Percentiles rank a stretch among this genome's conserved stretches.
phyloP scores from a whole-genome alignment of 1,140 invertebrate species.

The Musca vetustissima region DNA sequence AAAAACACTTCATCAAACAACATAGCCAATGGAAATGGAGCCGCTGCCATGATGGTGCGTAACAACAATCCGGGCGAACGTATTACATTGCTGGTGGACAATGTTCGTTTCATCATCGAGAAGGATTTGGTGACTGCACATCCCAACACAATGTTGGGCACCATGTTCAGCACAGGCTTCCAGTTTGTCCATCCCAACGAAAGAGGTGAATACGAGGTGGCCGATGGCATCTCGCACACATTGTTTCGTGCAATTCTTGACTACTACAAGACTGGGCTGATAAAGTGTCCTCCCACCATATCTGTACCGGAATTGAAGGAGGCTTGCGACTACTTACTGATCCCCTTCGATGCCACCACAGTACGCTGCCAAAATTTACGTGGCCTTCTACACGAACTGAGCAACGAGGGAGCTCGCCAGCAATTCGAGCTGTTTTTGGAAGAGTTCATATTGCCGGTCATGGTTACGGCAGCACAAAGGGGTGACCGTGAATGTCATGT shows the following conservation, averaged over 20 bases:
- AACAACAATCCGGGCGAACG: conserved; percentile 39
- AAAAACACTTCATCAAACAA: neutral
- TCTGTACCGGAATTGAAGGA: conserved; percentile 93
- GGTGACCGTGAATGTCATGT: conserved; percentile 90
- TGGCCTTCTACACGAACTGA: conserved; percentile 94
- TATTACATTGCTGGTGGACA: conserved; percentile 91
- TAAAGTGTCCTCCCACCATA: conserved; percentile 81
- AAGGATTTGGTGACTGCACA: conserved; percentile 87
- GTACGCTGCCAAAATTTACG: conserved; percentile 93
- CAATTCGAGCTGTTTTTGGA: conserved; percentile 97
- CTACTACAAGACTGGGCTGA: conserved; percentile 86
- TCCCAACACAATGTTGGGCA: conserved; percentile 91
- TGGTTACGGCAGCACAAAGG: conserved; percentile 92
- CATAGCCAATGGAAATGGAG: neutral
- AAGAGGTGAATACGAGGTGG: conserved; percentile 94
- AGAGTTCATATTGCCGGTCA: conserved; percentile 90
- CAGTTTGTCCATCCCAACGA: conserved; percentile 94
- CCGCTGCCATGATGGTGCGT: neutral
- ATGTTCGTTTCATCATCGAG: conserved; percentile 89
- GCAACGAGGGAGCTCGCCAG: conserved; percentile 95
- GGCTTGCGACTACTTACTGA: conserved; percentile 97
- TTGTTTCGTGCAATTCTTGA: conserved; percentile 96
- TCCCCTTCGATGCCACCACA: conserved; percentile 96
- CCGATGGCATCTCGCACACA: conserved; percentile 95
- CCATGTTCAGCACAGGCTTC: conserved; percentile 95